Percentiles rank a stretch among this genome's conserved stretches.
Conservation (phyloP, 2,113 vertebrate species). For the Hassar affinis region DNA sequence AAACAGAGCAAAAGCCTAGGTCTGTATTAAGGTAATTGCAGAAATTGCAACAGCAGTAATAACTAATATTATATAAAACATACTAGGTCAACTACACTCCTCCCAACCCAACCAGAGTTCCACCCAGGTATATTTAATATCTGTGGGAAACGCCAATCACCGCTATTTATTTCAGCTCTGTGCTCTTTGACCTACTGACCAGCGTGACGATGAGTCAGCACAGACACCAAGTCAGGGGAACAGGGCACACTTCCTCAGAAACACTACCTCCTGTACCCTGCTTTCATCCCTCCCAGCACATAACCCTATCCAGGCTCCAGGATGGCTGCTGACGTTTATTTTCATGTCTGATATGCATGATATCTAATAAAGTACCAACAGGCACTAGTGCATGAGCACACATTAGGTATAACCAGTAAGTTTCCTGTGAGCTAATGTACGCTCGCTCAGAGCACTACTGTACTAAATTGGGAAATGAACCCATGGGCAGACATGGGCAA, state of each 20-base stretch:
- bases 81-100: background rate
- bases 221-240: background rate
- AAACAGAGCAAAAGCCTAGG: background rate
- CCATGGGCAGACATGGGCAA: background rate
- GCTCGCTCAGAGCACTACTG: background rate
- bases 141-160: background rate
- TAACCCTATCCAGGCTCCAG: background rate
- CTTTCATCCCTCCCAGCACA: conserved; percentile 18
- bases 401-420: background rate
- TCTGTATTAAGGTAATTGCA: background rate
- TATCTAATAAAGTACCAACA: background rate
- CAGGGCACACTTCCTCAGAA: conserved; percentile 26
- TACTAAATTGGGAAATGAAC: conserved; percentile 16
- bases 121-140: background rate
- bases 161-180: conserved; percentile 60
- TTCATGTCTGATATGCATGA: background rate
- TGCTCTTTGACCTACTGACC: conserved; percentile 36
- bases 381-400: background rate
- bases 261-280: background rate
- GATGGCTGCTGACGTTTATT: conserved; percentile 1
- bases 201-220: conserved; percentile 15
- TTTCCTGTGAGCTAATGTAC: background rate
- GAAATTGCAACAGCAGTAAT: background rate
- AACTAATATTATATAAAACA: background rate
- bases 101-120: background rate